phyloP scores from a whole-genome alignment of 2,888 invertebrate species.

The Tridacna gigas region DNA sequence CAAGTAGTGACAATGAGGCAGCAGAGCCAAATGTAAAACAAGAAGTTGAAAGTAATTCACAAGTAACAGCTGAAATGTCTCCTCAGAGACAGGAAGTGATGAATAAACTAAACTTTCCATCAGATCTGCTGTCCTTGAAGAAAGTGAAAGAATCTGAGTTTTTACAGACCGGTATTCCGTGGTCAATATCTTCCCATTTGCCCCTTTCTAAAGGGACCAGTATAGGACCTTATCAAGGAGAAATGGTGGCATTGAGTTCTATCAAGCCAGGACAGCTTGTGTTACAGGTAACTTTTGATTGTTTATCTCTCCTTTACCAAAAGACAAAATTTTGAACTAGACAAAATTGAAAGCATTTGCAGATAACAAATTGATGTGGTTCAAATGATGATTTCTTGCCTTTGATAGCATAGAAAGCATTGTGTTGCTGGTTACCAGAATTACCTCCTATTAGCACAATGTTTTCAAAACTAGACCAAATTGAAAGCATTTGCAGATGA shows the following conservation, averaged over 20 bases:
- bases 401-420: no score
- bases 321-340: no score
- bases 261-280: slow-evolving; percentile 77
- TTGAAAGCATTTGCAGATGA: no score
- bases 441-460: no score
- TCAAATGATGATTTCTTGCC: no score
- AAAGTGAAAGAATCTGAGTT: slow-evolving; percentile 75
- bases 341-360: no score
- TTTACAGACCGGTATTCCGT: slow-evolving; percentile 71
- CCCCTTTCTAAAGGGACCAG: slow-evolving; percentile 76
- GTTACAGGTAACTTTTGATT: slow-evolving; percentile 69
- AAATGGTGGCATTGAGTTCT: slow-evolving; percentile 73
- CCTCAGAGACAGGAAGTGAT: slow-evolving; percentile 60
- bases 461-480: no score
- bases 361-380: no score
- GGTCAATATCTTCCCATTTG: slow-evolving; percentile 74
- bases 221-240: slow-evolving; percentile 78
- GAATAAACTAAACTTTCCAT: slow-evolving; percentile 73
- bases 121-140: slow-evolving; percentile 74
- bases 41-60: slow-evolving; percentile 5
- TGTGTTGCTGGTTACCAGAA: no score
- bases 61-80: slow-evolving; percentile 21
- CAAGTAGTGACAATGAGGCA: slow-evolving; percentile 29
- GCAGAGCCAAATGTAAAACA: not conserved
- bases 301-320: no score